A percentile compares a stretch with the other conserved stretches of the same genome.
phyloP scores from a whole-genome alignment of 2,888 invertebrate species.

The Dorcus parallelipipedus region DNA sequence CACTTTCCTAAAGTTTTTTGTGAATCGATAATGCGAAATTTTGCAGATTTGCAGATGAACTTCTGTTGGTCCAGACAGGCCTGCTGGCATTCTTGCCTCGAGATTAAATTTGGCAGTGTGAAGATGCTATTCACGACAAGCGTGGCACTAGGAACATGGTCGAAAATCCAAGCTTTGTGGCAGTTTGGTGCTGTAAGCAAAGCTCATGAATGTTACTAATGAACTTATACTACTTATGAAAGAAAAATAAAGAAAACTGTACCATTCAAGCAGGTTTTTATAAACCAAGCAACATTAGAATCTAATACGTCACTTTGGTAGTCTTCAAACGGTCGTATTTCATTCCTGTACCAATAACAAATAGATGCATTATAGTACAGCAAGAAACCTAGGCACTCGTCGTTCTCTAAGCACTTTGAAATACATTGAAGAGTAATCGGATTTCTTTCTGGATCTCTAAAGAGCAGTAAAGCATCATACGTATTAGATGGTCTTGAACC shows the following conservation, averaged over 20 bases:
- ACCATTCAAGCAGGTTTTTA: constrained; percentile 62
- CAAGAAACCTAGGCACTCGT: constrained; percentile 43
- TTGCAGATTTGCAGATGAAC: constrained; percentile 57
- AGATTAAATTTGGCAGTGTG: constrained; percentile 58
- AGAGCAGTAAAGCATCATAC: constrained; percentile 30
- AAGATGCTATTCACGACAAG: constrained; percentile 65
- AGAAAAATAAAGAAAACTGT: constrained; percentile 16
- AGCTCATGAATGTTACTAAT: background rate
- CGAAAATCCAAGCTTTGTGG: constrained; percentile 70
- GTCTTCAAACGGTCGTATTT: constrained; percentile 27
- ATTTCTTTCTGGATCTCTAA: constrained; percentile 23
- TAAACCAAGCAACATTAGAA: constrained; percentile 61
- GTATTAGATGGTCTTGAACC: constrained; percentile 39
- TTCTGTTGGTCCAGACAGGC: constrained; percentile 54
- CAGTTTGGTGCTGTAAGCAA: constrained; percentile 26
- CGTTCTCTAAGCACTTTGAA: constrained; percentile 36
- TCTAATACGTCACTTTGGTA: constrained; percentile 46
- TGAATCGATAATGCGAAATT: constrained; percentile 44
- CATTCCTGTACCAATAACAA: constrained; percentile 41
- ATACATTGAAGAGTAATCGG: constrained; percentile 45
- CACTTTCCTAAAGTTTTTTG: constrained; percentile 58
- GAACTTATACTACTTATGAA: background rate
- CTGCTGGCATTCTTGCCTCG: constrained; percentile 67
- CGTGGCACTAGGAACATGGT: constrained; percentile 71
- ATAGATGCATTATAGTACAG: constrained; percentile 40